Base-by-base conservation (phyloP, 2,888 invertebrate species). In the Vandiemenella viatica region DNA sequence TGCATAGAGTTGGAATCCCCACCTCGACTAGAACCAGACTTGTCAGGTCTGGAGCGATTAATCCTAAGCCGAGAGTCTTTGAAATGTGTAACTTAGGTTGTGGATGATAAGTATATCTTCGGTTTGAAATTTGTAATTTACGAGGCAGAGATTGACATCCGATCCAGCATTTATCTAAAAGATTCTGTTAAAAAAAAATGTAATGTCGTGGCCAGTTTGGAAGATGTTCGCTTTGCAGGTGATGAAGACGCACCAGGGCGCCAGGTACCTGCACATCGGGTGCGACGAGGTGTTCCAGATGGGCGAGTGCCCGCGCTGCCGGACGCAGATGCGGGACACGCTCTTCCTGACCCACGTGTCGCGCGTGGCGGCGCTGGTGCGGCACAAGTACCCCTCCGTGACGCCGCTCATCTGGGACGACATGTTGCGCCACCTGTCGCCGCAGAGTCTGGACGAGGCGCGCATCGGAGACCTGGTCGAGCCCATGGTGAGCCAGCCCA, bases 331-430 rank as follows among this genome's bases (percentile, higher is more conserved):
- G 5, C 65, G 70, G 37, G 74, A 78, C 56, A 71, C 71, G 45
- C 59, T 80, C n/a, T 80, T 80, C 60, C 62, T 80, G 15, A 67
- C 70, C 22, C 81, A 82, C 61, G 76, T 80, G 7, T 68, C 70
- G 4, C 69, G 70, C 51, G 72, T 81, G 18, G 76, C 76, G 5
- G 68, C 67, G 41, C 72, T 78, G 54, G 72, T 84, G 13, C 73
- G 72, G 41, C 65, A 67, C 8, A 73, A 70, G 44, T 76, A 78
- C 65, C 46, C 48, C 7, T 19, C 47, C 8, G 61, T 80, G 17
- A 72, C 70, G 15, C 70, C 80, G 1, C 75, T 86, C 50, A 78
- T 86, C 58, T 86, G 86, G 86, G 85, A 86, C 59, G 86, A 86
- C 62, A 85, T 86, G 83, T 63, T 86, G 48, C 65, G 84, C 1